Evolutionary conservation across 2,113 vertebrate species (phyloP).

Genomic region (Eleginops maclovinus): DNA sequence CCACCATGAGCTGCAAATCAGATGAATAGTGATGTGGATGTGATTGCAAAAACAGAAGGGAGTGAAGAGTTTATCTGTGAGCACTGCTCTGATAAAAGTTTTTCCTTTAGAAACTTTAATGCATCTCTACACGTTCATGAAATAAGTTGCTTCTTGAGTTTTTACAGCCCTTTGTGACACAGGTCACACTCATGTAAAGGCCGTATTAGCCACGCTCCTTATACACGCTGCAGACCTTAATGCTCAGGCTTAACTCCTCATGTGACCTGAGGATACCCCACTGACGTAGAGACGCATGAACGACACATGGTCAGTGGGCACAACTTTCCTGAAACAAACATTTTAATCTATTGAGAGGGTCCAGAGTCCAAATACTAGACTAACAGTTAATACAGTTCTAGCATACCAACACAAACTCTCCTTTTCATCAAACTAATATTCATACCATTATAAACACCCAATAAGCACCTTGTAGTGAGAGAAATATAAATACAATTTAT

Average conservation of each 20-base stretch:
- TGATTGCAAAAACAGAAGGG: neutral
- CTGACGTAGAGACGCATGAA: constrained; percentile 21
- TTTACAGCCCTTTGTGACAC: neutral
- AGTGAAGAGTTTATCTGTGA: neutral
- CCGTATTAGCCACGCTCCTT: neutral
- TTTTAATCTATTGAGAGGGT: constrained; percentile 44
- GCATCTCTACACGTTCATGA: neutral
- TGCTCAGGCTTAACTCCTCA: constrained; percentile 42
- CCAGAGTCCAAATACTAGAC: constrained; percentile 50
- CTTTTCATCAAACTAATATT: neutral
- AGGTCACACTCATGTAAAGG: neutral
- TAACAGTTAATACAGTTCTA: constrained; percentile 16
- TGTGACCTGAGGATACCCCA: constrained; percentile 44
- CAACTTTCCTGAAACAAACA: constrained; percentile 40
- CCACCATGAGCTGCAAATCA: constrained; percentile 92
- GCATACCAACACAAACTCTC: neutral
- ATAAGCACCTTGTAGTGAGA: neutral
- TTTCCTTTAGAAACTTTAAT: neutral
- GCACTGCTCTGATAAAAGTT: neutral
- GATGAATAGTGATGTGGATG: neutral
- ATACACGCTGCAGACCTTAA: constrained; percentile 4
- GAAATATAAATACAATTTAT: neutral
- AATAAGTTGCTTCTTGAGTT: neutral
- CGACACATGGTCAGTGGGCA: constrained; percentile 2
- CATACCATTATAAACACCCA: neutral